Evolutionary conservation across 2,888 invertebrate species (phyloP), one percentile per base, ranked within the genome.

Genomic region (Sarcophaga rosellei): DNA sequence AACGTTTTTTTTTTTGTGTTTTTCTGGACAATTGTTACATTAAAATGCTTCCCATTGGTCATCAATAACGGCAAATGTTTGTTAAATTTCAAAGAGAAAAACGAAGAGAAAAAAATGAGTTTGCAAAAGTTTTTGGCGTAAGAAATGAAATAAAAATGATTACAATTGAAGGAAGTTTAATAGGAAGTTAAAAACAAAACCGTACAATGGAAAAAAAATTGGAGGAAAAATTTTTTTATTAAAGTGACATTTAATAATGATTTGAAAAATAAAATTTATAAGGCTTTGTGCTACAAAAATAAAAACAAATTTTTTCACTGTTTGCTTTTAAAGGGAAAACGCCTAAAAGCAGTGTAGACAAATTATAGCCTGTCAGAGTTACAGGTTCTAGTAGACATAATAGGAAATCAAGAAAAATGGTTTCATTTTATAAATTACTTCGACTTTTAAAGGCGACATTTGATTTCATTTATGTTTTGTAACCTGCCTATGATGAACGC

Each of bases 31-130:
- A 81, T 80, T 86, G 83, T 69, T 59, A 84, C 84, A 84, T 84
- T 86, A 84, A 86, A 86, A 84, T 63, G 74, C 74, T 84, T 84
- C 84, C 79, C 82, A 74, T 87, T 85, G 85, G 82, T 65, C 82
- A 80, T 85, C 85, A 87, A 85, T 82, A 85, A 82, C 79, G 79
- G 77, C 75, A 82, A 82, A 77, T 70, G 72, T 81, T 85, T 83
- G 79, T 72, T 68, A 59, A 66, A 76, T 65, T 85, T 70, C 35
- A 45, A 81, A 77, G 45, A 66, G 21, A 20, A 66, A 15, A 35
- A 45, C 57, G 1, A 69, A 2, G 23, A 12, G 45, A 25, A 11
- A 35, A 66, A 72, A 57, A 23, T 21, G 45, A 15, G 12, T 6
- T 35, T 10, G 35, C 35, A 68, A 25, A 63, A 35, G 62, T 23